phyloP scores from a whole-genome alignment of 1,140 invertebrate species.

The Drosophila varians region DNA sequence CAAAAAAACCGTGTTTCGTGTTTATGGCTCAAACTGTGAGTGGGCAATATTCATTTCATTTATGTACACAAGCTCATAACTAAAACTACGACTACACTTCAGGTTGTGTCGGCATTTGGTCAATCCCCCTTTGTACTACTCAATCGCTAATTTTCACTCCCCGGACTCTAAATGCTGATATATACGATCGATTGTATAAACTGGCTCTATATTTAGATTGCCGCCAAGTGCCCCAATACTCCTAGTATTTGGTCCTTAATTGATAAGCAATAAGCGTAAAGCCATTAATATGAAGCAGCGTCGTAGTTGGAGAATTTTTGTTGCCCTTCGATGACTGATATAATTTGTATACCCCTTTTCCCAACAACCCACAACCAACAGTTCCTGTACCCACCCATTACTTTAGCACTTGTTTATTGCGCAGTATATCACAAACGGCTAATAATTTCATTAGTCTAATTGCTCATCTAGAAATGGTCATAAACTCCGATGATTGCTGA shows the following conservation, averaged over 20 bases:
- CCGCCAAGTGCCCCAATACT: background rate
- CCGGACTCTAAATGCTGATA: constrained; percentile 32
- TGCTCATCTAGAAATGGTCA: constrained; percentile 37
- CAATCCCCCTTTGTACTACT: constrained; percentile 31
- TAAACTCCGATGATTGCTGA: constrained; percentile 39
- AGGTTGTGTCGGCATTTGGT: constrained; percentile 10
- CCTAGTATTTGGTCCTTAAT: constrained; percentile 2
- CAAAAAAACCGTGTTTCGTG: constrained; percentile 77
- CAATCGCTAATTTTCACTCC: constrained; percentile 50
- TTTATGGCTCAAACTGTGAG: constrained; percentile 77
- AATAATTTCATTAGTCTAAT: constrained; percentile 63
- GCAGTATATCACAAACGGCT: constrained; percentile 37
- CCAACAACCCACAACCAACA: background rate
- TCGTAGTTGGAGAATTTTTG: background rate
- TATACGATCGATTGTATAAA: constrained; percentile 36
- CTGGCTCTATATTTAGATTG: constrained; percentile 2
- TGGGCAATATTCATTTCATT: constrained; percentile 79
- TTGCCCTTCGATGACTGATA: background rate
- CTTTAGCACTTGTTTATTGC: constrained; percentile 49
- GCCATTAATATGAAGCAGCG: constrained; percentile 1
- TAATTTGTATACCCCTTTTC: background rate
- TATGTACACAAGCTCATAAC: constrained; percentile 54
- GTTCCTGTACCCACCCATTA: background rate
- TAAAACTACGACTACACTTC: constrained; percentile 26
- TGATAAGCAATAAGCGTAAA: constrained; percentile 21